Evolutionary conservation across 1,140 invertebrate genomes (phyloP), one percentile per base, ranked within the genome.

Genomic region (Kradibia gibbosae): DNA sequence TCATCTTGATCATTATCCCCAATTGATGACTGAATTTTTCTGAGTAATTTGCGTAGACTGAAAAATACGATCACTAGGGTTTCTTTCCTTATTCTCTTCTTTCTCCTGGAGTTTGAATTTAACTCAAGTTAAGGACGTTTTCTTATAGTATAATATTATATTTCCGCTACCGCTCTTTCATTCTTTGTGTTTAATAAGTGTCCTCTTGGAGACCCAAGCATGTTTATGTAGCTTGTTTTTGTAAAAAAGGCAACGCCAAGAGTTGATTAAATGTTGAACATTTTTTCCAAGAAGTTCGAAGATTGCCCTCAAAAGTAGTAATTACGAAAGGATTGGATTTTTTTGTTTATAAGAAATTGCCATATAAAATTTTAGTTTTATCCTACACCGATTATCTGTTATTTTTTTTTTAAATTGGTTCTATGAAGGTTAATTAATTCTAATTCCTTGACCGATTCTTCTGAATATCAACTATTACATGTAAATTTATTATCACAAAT

Each of bases 1-100:
- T 74, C 31, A 57, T 60, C n/a, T 39, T 72, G 34, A 81, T 81
- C 80, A 71, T 81, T 77, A 72, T 50, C 7, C 7, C 39, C 45
- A 31, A 81, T 67, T 28, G 39, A 76, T 71, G 20, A 10, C 34
- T 31, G 0, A 25, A 1, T 25, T 15, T n/a, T 11, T 45, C 36
- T 55, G 42, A 17, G 39, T 36, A 50, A 25, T 25, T 17, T 36
- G 55, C 50, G 28, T 20, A 57, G 22, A 57, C 55, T 57, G 20
- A 57, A 75, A 65, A 50, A 71, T 15, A 45, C 31, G 45, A 42
- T 53, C 31, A 31, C 17, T 22, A 65, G 13, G 3, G 20, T 4
- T 25, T 39, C 55, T n/a, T 73, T 20, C 36, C 25, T 72, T 73
- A 1, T 75, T 60, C n/a, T 42, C 42, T 48, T 25, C 34, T 36